Base-by-base conservation (phyloP, 1,140 invertebrate species). In the Ganaspis sp. region DNA sequence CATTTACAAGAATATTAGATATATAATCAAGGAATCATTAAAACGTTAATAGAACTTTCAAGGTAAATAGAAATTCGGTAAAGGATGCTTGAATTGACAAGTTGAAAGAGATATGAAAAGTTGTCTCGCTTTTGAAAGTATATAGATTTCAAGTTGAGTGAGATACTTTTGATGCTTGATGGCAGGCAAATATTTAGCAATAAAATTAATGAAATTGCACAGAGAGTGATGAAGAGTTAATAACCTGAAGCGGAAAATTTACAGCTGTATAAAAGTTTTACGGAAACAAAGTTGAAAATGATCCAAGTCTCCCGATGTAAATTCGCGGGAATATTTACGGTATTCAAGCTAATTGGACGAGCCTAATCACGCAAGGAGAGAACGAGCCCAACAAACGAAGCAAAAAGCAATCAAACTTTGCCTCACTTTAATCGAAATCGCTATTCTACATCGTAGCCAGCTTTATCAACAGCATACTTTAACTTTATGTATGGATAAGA, bases 331-430 rank as follows among this genome's bases (percentile, higher is more conserved):
- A 45, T 64, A 64, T 64, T 64, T 29, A 29, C 21, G 58, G 58
- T 29, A 64, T 83, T 81, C 74, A 80, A 79, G 79, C 81, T 83
- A 83, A 83, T 83, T 83, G 79, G 81, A 73, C 76, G 79, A 81
- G 77, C 79, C 81, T 83, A 81, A 83, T 83, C 82, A 83, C 82
- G 82, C 79, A 83, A 83, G 79, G 79, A 78, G 79, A 79, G 79
- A 83, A 81, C 81, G 82, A 83, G 81, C 81, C 79, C 79, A 78
- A 77, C 77, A 64, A 64, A 64, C 82, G 79, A 83, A 77, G 81
- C 82, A 83, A 83, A 83, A 81, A 83, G 79, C 82, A 81, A 83
- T 83, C 82, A 81, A 83, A 83, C 81, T 83, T 83, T 83, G 81
- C 81, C 81, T 83, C 78, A 76, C 82, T 81, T 78, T 80, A 81